Conservation (phyloP, 2,113 vertebrate species). For the Syngnathus scovelli region DNA sequence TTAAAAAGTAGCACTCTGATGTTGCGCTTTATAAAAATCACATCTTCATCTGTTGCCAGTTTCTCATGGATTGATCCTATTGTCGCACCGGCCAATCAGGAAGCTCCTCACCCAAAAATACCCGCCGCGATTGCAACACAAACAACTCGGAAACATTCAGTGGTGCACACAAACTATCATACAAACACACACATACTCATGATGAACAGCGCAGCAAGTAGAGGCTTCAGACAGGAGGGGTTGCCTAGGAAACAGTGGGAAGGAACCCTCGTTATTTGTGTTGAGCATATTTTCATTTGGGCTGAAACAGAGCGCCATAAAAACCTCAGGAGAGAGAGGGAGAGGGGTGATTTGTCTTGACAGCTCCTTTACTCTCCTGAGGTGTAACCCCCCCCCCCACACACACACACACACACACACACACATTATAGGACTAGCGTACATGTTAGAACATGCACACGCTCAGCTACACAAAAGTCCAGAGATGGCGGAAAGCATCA, state of each 20-base stretch:
- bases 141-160: slow-evolving; percentile 22
- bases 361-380: slow-evolving; percentile 63
- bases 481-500: slow-evolving; percentile 18
- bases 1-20: too few species aligned
- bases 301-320: slow-evolving; percentile 60
- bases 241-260: slow-evolving; percentile 70
- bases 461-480: slow-evolving; percentile 11
- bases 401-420: slow-evolving; percentile 15
- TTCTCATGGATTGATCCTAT: background rate
- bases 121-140: slow-evolving; percentile 34
- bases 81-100: slow-evolving; percentile 25
- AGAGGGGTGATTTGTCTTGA: slow-evolving; percentile 65
- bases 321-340: slow-evolving; percentile 50
- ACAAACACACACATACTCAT: slow-evolving; percentile 28
- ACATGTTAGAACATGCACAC: slow-evolving; percentile 24
- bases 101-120: slow-evolving; percentile 35
- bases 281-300: slow-evolving; percentile 69
- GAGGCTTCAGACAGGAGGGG: slow-evolving; percentile 63
- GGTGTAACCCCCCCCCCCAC: slow-evolving; percentile 49
- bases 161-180: slow-evolving; percentile 24
- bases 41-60: too few species aligned
- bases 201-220: slow-evolving; percentile 43
- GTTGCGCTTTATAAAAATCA: too few species aligned
- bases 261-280: slow-evolving; percentile 69
- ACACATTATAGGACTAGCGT: slow-evolving; percentile 17